These are phyloP conservation scores for Drosophila meridiana DNA, from an alignment of 2,888 invertebrate genomes.

Conservation along the genomic window DNA sequence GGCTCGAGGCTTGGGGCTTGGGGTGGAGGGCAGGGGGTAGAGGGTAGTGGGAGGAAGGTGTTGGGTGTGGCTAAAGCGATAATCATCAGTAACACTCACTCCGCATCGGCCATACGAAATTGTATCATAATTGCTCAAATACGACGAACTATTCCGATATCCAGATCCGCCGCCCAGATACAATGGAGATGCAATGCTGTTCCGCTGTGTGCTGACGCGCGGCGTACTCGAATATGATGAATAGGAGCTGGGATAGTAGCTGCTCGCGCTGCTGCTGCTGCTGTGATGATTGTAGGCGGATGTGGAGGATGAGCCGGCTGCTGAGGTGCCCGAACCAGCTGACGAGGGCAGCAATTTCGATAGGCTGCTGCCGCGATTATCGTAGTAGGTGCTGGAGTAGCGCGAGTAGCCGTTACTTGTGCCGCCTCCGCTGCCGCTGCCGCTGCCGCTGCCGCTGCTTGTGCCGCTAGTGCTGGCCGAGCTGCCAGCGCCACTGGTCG, in stretches of 20 bases:
- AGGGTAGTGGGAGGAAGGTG: background rate
- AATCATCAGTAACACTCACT: slow-evolving; percentile 78
- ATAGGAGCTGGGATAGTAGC: slow-evolving; percentile 70
- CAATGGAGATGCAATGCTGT: slow-evolving; percentile 61
- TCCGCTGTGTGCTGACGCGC: slow-evolving; percentile 73
- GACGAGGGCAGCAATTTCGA: slow-evolving; percentile 76
- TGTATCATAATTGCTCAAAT: slow-evolving; percentile 83
- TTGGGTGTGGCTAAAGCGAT: slow-evolving; percentile 43
- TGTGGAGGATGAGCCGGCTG: slow-evolving; percentile 40
- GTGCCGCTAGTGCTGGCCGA: slow-evolving; percentile 56
- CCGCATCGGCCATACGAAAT: slow-evolving; percentile 84
- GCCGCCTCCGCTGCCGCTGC: slow-evolving; percentile 45
- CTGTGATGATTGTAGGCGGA: slow-evolving; percentile 48
- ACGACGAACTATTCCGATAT: slow-evolving; percentile 82
- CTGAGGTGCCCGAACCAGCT: slow-evolving; percentile 33
- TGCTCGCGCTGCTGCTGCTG: slow-evolving; percentile 45
- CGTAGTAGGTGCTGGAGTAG: slow-evolving; percentile 69
- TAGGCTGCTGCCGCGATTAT: slow-evolving; percentile 80
- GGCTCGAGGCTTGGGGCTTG: background rate
- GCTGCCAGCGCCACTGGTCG: slow-evolving; percentile 70
- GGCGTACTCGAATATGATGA: slow-evolving; percentile 77
- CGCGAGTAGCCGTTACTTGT: slow-evolving; percentile 77
- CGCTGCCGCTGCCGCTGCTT: slow-evolving; percentile 34
- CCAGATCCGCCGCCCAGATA: slow-evolving; percentile 80
- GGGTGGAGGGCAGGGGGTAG: background rate